A percentile compares a stretch with the other conserved stretches of the same genome.
phyloP scores from a whole-genome alignment of 2,797 vertebrate species.

The Amazona finschi region DNA sequence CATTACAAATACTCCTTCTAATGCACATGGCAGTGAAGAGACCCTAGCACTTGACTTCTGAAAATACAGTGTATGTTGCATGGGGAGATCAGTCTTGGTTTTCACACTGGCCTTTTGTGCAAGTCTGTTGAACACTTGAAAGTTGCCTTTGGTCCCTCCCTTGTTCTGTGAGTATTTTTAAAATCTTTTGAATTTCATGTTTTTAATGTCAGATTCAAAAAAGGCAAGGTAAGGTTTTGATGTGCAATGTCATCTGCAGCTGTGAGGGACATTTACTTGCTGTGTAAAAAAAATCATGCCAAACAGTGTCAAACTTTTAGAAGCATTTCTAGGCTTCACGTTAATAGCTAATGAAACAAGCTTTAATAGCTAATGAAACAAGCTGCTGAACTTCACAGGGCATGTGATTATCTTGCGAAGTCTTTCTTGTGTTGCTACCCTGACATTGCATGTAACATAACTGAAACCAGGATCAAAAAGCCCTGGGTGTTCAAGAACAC shows the following conservation, averaged over 20 bases:
- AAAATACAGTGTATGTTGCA: slow-evolving; percentile 47
- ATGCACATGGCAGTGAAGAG: slow-evolving; percentile 48
- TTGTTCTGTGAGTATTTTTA: background rate
- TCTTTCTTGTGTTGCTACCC: background rate
- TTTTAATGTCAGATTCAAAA: background rate
- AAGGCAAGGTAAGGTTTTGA: background rate
- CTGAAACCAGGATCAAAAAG: background rate
- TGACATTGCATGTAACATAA: background rate
- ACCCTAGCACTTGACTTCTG: slow-evolving; percentile 62
- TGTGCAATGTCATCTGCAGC: background rate
- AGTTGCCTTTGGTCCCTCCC: background rate
- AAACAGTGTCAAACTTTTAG: background rate
- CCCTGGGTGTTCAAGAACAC: background rate
- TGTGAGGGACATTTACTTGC: background rate
- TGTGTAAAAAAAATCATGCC: background rate
- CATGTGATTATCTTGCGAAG: background rate
- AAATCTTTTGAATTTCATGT: background rate
- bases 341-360: background rate
- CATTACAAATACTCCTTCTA: slow-evolving; percentile 53
- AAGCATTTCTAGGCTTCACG: background rate
- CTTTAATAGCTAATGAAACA: background rate
- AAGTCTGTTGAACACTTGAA: background rate
- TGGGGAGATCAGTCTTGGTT: slow-evolving; percentile 23
- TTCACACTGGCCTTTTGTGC: slow-evolving; percentile 26
- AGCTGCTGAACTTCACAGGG: background rate